Percentiles rank a stretch among this genome's conserved stretches.
phyloP scores from a whole-genome alignment of 1,140 invertebrate species.

The Brachionus rotundiformis region DNA sequence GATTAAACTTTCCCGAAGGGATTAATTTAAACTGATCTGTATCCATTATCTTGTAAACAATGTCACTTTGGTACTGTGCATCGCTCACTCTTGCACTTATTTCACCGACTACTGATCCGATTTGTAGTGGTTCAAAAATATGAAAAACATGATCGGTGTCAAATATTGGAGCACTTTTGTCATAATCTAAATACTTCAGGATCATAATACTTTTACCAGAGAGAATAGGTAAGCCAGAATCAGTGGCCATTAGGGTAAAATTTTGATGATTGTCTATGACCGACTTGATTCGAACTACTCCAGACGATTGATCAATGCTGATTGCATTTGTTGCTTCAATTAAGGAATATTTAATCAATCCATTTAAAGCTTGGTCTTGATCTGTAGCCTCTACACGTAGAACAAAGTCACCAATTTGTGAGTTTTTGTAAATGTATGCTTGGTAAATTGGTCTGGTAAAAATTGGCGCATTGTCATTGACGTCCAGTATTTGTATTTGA shows the following conservation, averaged over 20 bases:
- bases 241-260: background rate
- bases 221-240: background rate
- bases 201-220: background rate
- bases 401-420: background rate
- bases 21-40: background rate
- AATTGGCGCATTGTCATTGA: conserved; percentile 22
- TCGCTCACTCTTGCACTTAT: background rate
- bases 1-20: background rate
- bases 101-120: background rate
- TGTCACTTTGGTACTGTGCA: background rate
- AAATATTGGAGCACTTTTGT: background rate
- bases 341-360: background rate
- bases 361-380: conserved; percentile 6
- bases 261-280: background rate
- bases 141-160: background rate
- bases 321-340: background rate
- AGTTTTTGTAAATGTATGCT: background rate
- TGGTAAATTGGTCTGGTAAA: conserved; percentile 9
- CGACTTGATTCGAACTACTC: conserved; percentile 18
- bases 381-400: conserved; percentile 1
- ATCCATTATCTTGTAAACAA: background rate
- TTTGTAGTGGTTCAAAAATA: background rate
- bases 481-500: conserved; percentile 40
- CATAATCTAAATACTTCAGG: background rate
- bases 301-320: background rate